A percentile compares a stretch with the other conserved stretches of the same genome.
Conservation (phyloP, 2,113 vertebrate genomes). For the Notarius lentiginosus region DNA sequence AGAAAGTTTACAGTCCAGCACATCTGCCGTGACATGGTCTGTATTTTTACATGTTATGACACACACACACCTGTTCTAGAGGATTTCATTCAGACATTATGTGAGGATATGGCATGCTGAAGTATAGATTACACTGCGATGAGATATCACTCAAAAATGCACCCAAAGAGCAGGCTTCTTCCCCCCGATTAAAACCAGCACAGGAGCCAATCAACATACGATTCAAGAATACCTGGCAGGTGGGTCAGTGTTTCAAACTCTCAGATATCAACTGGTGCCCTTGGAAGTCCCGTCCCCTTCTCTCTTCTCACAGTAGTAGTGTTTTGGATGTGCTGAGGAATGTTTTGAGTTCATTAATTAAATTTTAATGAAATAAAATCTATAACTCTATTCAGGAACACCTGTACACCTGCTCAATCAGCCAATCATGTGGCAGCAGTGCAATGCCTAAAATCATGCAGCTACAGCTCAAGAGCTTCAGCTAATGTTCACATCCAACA, state of each 20-base stretch:
- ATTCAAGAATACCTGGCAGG: background rate
- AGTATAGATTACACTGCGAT: background rate
- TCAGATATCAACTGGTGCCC: background rate
- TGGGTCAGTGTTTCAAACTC: background rate
- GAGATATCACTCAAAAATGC: background rate
- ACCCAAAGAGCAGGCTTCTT: background rate
- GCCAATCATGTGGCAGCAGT: background rate
- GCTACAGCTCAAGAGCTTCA: background rate
- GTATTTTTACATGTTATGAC: constrained; percentile 38
- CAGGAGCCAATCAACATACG: background rate
- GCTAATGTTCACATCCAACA: background rate
- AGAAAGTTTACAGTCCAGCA: constrained; percentile 51
- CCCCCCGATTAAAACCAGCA: background rate
- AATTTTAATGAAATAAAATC: background rate
- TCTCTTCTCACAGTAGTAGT: background rate
- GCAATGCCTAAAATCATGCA: background rate
- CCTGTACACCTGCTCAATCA: background rate
- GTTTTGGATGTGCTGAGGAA: background rate
- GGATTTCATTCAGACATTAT: background rate
- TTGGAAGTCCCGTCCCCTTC: background rate
- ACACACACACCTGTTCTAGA: background rate
- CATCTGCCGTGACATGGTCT: background rate
- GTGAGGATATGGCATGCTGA: background rate
- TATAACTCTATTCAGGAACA: background rate
- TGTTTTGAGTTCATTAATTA: background rate